These are phyloP conservation scores for Sebastes wilsoni DNA, from an alignment of 2,797 vertebrate genomes.

Conservation along the genomic window DNA sequence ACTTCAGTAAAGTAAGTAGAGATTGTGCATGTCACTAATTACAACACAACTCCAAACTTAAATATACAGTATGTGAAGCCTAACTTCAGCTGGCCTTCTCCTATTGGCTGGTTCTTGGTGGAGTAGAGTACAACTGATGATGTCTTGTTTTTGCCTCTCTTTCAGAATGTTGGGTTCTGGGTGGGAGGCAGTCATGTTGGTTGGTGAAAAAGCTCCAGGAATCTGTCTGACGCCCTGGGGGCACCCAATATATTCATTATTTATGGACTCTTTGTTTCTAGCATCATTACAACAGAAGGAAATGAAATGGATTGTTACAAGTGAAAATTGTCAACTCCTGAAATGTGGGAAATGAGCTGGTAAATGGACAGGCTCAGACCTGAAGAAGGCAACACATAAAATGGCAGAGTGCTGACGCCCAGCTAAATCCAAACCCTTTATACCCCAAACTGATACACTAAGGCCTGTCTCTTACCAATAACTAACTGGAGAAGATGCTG, in stretches of 20 bases:
- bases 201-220: not conserved
- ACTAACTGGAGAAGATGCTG: constrained; percentile 33
- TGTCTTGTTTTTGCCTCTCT: not conserved
- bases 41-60: not conserved
- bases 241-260: not conserved
- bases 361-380: not conserved
- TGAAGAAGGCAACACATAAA: constrained; percentile 2
- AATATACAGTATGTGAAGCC: not conserved
- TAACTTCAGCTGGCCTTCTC: not conserved
- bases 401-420: constrained; percentile 21
- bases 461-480: constrained; percentile 1
- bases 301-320: not conserved
- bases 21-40: not conserved
- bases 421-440: constrained; percentile 14
- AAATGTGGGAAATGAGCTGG: constrained; percentile 21
- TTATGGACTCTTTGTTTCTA: not conserved
- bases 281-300: not conserved
- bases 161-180: not conserved
- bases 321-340: not conserved
- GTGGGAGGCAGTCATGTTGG: not conserved
- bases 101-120: not conserved
- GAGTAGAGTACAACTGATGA: not conserved
- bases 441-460: not conserved
- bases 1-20: not conserved
- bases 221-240: not conserved